A percentile compares a stretch with the other conserved stretches of the same genome.
These are phyloP conservation scores for Diloba caeruleocephala DNA, from an alignment of 2,888 invertebrate species.

Conservation along the genomic window DNA sequence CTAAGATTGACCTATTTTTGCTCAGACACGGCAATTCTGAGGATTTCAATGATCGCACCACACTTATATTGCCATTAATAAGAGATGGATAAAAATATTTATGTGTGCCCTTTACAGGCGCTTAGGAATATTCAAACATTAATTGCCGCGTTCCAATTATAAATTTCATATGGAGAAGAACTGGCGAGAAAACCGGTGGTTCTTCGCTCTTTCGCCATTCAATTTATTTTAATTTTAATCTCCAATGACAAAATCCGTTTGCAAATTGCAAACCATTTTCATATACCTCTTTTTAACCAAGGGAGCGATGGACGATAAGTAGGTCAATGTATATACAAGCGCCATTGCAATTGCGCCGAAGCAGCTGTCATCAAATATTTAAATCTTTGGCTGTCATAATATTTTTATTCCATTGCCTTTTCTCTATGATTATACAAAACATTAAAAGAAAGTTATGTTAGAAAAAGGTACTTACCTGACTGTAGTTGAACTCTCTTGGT, in stretches of 20 bases:
- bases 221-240: background rate
- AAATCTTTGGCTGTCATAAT: background rate
- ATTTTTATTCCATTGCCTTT: background rate
- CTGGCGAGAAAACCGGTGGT: no score
- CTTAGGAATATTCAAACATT: no score
- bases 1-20: no score
- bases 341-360: constrained; percentile 16
- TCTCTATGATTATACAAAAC: background rate
- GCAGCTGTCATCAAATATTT: background rate
- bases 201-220: no score
- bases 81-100: no score
- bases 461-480: constrained; percentile 79
- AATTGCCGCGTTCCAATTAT: no score
- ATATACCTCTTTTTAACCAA: background rate
- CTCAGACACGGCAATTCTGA: no score
- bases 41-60: no score
- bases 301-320: constrained; percentile 34
- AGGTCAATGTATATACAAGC: constrained; percentile 28
- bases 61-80: no score
- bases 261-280: background rate
- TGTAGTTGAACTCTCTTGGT: constrained; percentile 90
- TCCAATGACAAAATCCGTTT: background rate
- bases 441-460: background rate
- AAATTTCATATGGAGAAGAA: no score
- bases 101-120: no score